A percentile compares a stretch with the other conserved stretches of the same genome.
These are phyloP conservation scores for Ophiodon elongatus DNA, from an alignment of 2,113 vertebrate genomes.

Conservation along the genomic window DNA sequence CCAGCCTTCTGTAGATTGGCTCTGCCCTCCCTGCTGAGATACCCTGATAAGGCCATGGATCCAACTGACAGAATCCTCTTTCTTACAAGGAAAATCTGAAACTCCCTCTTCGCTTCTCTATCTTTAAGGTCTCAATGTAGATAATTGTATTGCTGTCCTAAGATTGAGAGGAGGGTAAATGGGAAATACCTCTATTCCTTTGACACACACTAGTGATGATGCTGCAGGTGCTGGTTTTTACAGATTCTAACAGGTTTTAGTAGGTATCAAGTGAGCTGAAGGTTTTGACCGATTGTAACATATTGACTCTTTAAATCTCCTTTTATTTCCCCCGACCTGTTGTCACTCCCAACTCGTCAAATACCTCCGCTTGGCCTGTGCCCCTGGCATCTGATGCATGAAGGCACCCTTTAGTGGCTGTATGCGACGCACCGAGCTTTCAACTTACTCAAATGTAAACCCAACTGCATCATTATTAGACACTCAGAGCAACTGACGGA, in stretches of 20 bases:
- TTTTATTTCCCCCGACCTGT: background rate
- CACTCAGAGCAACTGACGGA: no score
- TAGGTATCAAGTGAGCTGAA: background rate
- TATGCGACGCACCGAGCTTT: no score
- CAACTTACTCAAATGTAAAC: no score
- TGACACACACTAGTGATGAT: background rate
- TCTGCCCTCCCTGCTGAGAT: slow-evolving; percentile 62
- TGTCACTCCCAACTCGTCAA: no score
- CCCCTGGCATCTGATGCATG: no score
- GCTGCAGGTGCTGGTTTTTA: background rate
- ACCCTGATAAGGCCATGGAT: slow-evolving; percentile 52
- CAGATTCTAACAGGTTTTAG: background rate
- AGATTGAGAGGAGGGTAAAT: background rate
- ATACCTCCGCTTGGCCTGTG: no score
- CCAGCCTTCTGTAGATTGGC: slow-evolving; percentile 50
- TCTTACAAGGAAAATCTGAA: slow-evolving; percentile 14
- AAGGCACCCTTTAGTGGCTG: no score
- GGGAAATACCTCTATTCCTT: background rate
- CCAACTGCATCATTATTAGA: no score
- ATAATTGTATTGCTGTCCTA: background rate
- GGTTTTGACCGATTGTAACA: background rate
- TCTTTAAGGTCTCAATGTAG: background rate
- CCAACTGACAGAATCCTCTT: slow-evolving; percentile 47
- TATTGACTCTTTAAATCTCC: background rate
- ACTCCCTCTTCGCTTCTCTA: slow-evolving; percentile 6